Evolutionary conservation across 2,888 invertebrate genomes (phyloP), one percentile per base, ranked within the genome.

Genomic region (Dinocampus coccinellae): DNA sequence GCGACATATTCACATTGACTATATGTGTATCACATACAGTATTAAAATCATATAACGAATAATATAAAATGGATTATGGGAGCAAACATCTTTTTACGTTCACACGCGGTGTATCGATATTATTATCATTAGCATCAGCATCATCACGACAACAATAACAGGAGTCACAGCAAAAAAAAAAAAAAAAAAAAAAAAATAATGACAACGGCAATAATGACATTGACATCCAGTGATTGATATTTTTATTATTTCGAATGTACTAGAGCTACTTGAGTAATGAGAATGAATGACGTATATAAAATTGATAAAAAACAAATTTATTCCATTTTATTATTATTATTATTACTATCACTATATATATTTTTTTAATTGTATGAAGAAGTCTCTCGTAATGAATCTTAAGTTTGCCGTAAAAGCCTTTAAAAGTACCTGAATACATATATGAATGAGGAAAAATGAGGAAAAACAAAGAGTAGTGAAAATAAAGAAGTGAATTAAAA

Each of bases 41-140:
- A 58, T 58, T 58, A 3, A n/a, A 58, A 58, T 58, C n/a, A 10
- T 34, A 16, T 58, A 20, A 24, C 55, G 55, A 55, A 13, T 1
- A 58, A 58, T 58, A n/a, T 20, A 13, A 29, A 20, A 58, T 16
- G 58, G 33, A 34, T 34, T 81, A 78, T 85, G 84, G 80, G 86
- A 85, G 83, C 82, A 80, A 73, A 77, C 76, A 68, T 75, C 73
- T 72, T 69, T 70, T 70, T 72, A 73, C 77, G 81, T 84, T 85
- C 85, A 84, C 85, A 86, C 84, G 82, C 78, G 79, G 79, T 78
- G 78, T 79, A 77, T 76, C 76, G 76, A 78, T 77, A 26, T 58
- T 53, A 20, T 64, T 55, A 57, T 42, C 39, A 26, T 4, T 1
- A 33, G 33, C 58, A 33, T 60, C 58, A 33, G 33, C 58, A 33